phyloP scores from a whole-genome alignment of 2,888 invertebrate species.

The Quadroppia sp. region DNA sequence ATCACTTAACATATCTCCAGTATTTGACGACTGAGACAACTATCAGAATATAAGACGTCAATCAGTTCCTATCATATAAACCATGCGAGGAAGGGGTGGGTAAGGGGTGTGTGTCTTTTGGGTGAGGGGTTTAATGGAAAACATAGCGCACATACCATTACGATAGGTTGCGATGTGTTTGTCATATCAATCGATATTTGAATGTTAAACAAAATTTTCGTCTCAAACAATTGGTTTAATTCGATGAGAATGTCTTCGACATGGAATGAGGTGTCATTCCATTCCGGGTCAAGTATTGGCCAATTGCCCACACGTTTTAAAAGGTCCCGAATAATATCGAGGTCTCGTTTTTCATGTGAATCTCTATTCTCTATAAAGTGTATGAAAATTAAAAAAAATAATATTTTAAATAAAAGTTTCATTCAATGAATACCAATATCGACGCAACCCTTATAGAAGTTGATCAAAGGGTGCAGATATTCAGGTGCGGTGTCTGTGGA shows the following conservation, averaged over 20 bases:
- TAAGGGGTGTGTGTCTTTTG: no score
- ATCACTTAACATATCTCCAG: no score
- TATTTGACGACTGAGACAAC: no score
- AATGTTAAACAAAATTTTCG: no score
- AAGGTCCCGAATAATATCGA: neutral
- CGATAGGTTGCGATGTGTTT: no score
- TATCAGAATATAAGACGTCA: no score
- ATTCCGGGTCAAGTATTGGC: slow-evolving; percentile 40
- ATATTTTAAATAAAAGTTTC: neutral
- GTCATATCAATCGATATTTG: no score
- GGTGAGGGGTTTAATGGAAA: no score
- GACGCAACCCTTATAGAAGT: slow-evolving; percentile 20
- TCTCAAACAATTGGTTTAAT: neutral
- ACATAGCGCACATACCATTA: no score
- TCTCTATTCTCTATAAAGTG: slow-evolving; percentile 1
- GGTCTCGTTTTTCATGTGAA: slow-evolving; percentile 14
- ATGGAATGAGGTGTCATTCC: slow-evolving; percentile 27
- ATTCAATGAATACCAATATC: neutral
- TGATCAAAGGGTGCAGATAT: slow-evolving; percentile 21
- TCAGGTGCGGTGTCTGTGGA: neutral
- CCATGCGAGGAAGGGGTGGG: no score
- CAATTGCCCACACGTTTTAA: slow-evolving; percentile 36
- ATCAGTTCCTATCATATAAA: no score
- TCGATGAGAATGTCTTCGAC: neutral
- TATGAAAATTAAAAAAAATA: neutral